These are phyloP conservation scores for Mantis religiosa DNA, from an alignment of 2,888 invertebrate species.

Conservation along the genomic window DNA sequence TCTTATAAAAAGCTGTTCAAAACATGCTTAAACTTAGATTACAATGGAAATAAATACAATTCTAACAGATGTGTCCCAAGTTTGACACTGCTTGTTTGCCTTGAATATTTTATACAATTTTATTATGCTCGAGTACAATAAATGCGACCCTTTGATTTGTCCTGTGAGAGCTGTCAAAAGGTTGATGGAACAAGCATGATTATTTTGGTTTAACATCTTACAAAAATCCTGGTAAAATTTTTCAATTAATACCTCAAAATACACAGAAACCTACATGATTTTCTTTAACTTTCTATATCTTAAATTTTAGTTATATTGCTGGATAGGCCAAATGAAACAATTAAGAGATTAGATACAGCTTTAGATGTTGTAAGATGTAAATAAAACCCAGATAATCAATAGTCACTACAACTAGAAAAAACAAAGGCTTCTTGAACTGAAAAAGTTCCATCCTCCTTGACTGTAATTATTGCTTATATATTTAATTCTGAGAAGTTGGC, in stretches of 20 bases:
- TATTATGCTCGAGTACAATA: neutral
- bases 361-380: neutral
- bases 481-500: constrained; percentile 37
- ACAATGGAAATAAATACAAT: neutral
- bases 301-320: neutral
- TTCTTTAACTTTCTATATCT: neutral
- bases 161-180: neutral
- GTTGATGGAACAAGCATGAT: neutral
- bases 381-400: neutral
- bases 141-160: neutral
- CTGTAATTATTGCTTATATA: constrained; percentile 3
- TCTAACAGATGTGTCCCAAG: neutral
- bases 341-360: neutral
- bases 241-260: neutral
- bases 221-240: neutral
- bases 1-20: neutral
- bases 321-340: neutral
- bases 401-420: neutral
- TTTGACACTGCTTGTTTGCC: neutral
- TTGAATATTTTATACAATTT: neutral
- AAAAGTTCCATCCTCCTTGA: neutral
- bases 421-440: neutral
- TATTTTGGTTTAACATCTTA: neutral
- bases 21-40: neutral
- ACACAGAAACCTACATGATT: neutral